Evolutionary conservation across 2,797 vertebrate species (phyloP), one percentile per base, ranked within the genome.

Genomic region (Acanthurus leucopareius): DNA sequence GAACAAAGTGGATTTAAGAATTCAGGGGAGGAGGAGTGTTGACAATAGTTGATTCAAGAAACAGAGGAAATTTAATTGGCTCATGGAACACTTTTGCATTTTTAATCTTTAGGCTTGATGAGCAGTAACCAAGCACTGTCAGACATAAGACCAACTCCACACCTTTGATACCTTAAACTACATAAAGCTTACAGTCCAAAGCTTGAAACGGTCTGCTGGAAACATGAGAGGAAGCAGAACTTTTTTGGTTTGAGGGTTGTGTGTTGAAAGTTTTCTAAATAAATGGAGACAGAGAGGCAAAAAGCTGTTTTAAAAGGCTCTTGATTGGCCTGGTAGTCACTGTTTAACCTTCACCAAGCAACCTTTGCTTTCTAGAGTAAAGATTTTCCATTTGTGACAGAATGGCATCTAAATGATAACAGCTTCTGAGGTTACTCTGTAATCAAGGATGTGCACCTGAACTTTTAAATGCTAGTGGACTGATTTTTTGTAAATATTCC

Each of bases 271-370:
- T 22, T 53, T 69, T 66, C 42, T 47, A 40, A n/a, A 17, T 28
- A 56, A 38, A 19, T 56, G 56, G 4, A 22, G 51, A 32, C 44
- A 77, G 59, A 20, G 11, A 42, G 1, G 25, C 10, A 32, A 85
- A 73, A 47, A 52, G 14, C n/a, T 59, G 20, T 53, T 40, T 62
- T 35, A 69, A 47, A 76, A 10, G 3, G 28, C 45, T 76, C 16
- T 58, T 42, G 10, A 71, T 25, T 73, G 14, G 17, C 38, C 44
- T 52, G n/a, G 10, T 42, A 52, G 35, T 59, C 15, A 38, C 47
- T 52, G 45, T 11, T 14, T 11, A 11, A 47, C 16, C 16, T 16
- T 56, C 28, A 20, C 35, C 19, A 25, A 35, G n/a, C 17, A n/a
- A 7, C 40, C 10, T 54, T 49, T 9, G 8, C 64, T 44, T 25